Base-by-base conservation (phyloP, 1,140 invertebrate genomes). In the Mactra quadrangularis region DNA sequence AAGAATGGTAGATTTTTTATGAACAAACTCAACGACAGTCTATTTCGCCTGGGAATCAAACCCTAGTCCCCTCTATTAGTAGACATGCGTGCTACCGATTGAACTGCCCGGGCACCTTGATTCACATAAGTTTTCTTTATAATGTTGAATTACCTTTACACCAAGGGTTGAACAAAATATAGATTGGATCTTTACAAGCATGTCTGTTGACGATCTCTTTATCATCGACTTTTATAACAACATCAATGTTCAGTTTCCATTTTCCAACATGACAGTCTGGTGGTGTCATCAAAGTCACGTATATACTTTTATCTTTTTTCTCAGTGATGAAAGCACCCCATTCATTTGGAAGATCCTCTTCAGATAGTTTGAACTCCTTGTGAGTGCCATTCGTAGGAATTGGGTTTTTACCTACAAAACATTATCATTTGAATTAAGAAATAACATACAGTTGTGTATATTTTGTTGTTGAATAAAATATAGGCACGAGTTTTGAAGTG, bases 81-180 rank as follows among this genome's bases (percentile, higher is more conserved):
- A n/a, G n/a, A n/a, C n/a, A n/a, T n/a, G n/a, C n/a, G n/a, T n/a
- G n/a, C n/a, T n/a, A n/a, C n/a, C n/a, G n/a, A n/a, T n/a, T n/a
- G n/a, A n/a, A n/a, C n/a, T n/a, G n/a, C n/a, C n/a, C n/a, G n/a
- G n/a, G n/a, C n/a, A n/a, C n/a, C n/a, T n/a, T n/a, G n/a, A n/a
- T n/a, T n/a, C n/a, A n/a, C 47, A 50, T 50, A 11, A 50, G 11
- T 13, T n/a, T 50, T 59, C 55, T 11, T 59, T 55, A n/a, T n/a
- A n/a, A n/a, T n/a, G n/a, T n/a, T n/a, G n/a, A n/a, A n/a, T 72
- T 93, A 97, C 96, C 95, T 94, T 95, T 95, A 84, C 95, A 94
- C 96, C 96, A 98, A 7, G 97, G 96, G 94, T 99, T 99, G 88
- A 97, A 97, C 3, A 97, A 93, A n/a, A 97, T 92, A 90, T 96